These are phyloP conservation scores for Podocnemis expansa DNA, from an alignment of 2,113 vertebrate genomes.

Conservation along the genomic window DNA sequence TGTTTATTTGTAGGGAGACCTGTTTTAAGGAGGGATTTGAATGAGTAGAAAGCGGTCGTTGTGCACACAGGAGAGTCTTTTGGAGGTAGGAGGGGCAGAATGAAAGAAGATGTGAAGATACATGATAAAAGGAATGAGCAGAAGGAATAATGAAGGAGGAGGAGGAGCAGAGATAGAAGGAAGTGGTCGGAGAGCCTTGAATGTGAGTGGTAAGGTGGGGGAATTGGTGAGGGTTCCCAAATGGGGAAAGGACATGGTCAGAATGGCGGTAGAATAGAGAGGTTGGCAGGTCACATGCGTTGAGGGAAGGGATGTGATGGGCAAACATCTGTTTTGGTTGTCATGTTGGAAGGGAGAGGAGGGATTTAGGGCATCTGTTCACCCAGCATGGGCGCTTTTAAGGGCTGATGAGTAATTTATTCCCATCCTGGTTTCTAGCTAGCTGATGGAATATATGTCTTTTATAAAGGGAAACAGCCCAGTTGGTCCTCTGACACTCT, in stretches of 20 bases:
- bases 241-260: not conserved
- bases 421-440: too few species aligned
- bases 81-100: not conserved
- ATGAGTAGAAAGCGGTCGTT: not conserved
- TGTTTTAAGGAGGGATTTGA: slow-evolving; percentile 16
- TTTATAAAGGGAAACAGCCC: too few species aligned
- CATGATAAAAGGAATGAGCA: rapidly evolving
- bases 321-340: too few species aligned
- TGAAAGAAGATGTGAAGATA: not conserved
- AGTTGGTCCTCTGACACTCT: too few species aligned
- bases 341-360: not conserved
- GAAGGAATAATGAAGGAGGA: slow-evolving; percentile 5
- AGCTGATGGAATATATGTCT: too few species aligned
- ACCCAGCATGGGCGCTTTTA: too few species aligned
- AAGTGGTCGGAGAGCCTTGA: not conserved
- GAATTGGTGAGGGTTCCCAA: not conserved
- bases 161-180: not conserved
- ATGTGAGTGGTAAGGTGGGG: not conserved
- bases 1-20: not conserved
- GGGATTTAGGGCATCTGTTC: not conserved
- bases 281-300: too few species aligned
- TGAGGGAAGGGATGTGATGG: too few species aligned
- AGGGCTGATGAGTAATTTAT: too few species aligned
- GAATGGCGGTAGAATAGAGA: not conserved
- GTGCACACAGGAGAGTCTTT: not conserved